Percentiles rank a stretch among this genome's conserved stretches.
phyloP scores from a whole-genome alignment of 2,888 invertebrate genomes.

The Ochropacha duplaris region DNA sequence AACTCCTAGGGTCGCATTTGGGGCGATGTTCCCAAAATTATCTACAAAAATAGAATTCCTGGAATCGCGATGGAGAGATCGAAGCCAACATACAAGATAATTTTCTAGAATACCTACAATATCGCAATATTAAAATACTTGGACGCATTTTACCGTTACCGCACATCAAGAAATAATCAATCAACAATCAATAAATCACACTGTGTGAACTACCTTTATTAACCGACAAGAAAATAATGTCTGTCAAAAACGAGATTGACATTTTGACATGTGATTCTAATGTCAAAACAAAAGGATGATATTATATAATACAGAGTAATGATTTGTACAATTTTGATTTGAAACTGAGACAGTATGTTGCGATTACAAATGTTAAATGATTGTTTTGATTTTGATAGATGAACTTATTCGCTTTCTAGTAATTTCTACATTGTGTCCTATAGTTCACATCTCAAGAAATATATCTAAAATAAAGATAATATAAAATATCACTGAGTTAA shows the following conservation, averaged over 20 bases:
- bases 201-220: neutral
- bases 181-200: neutral
- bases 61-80: no score
- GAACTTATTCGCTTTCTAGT: neutral
- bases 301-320: neutral
- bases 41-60: no score
- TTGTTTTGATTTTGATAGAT: neutral
- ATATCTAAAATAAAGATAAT: no score
- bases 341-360: slow-evolving; percentile 1
- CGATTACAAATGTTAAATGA: neutral
- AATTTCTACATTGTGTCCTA: neutral
- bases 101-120: no score
- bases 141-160: no score
- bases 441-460: no score
- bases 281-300: slow-evolving; percentile 1
- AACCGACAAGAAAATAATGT: neutral
- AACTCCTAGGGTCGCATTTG: no score
- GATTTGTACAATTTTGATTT: neutral
- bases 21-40: no score
- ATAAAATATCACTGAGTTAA: no score
- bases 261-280: neutral
- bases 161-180: neutral
- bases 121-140: no score
- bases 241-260: slow-evolving; percentile 2
- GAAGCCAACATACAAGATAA: no score